A percentile compares a stretch with the other conserved stretches of the same genome.
These are phyloP conservation scores for Hylaeus anthracinus DNA, from an alignment of 1,140 invertebrate genomes.

Conservation along the genomic window DNA sequence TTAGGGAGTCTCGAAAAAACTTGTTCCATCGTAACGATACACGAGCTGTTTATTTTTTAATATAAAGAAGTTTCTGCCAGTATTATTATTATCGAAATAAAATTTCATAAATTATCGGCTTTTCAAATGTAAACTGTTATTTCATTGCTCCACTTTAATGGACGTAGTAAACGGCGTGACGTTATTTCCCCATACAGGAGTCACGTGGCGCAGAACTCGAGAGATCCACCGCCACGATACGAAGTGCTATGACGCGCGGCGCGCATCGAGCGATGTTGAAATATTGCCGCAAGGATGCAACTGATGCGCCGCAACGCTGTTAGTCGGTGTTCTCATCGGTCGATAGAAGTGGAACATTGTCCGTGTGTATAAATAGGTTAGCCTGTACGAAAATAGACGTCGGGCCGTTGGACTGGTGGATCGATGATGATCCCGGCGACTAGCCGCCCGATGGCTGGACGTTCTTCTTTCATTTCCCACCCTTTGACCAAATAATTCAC, in stretches of 20 bases:
- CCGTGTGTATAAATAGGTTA: slow-evolving; percentile 77
- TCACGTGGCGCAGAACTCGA: too few species aligned
- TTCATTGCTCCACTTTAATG: too few species aligned
- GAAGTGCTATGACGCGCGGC: not conserved
- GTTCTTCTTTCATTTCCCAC: slow-evolving; percentile 33
- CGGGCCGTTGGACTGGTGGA: slow-evolving; percentile 77
- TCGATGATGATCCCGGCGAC: slow-evolving; percentile 67
- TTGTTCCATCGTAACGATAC: too few species aligned
- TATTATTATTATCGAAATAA: too few species aligned
- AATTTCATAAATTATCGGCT: too few species aligned
- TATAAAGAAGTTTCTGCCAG: too few species aligned
- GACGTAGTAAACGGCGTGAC: not conserved
- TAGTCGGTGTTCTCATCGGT: slow-evolving; percentile 19
- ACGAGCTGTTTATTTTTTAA: too few species aligned
- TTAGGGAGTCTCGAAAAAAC: too few species aligned
- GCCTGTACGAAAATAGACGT: slow-evolving; percentile 72
- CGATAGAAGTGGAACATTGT: slow-evolving; percentile 78
- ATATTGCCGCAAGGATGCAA: slow-evolving; percentile 62
- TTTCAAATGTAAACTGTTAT: too few species aligned
- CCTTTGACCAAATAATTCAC: not conserved
- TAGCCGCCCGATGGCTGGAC: slow-evolving; percentile 39
- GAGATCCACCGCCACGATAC: not conserved
- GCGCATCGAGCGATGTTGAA: slow-evolving; percentile 60
- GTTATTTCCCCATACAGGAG: too few species aligned
- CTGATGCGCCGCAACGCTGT: slow-evolving; percentile 60